Evolutionary conservation across 2,797 vertebrate species (phyloP), one percentile per base, ranked within the genome.

Genomic region (Phylloscopus collybita): DNA sequence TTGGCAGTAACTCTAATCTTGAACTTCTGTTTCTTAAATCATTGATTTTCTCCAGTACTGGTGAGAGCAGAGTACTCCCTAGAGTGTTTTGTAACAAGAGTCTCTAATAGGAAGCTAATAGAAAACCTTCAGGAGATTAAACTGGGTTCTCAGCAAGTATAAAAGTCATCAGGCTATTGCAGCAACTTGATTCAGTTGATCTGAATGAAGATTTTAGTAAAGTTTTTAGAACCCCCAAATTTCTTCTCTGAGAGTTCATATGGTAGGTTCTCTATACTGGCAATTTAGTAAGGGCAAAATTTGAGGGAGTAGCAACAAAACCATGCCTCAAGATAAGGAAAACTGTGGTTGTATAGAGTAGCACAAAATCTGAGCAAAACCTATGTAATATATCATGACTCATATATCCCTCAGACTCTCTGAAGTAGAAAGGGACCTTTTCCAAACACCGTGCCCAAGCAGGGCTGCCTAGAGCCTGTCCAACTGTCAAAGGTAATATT

Each of bases 91-190:
- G 18, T 60, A 88, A 72, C 65, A 93, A 80, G 56, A 80, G 11
- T 19, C n/a, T 51, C 51, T 79, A 84, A 92, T 38, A 92, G 51
- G 74, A 94, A 81, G 56, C 56, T 86, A 92, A 95, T 18, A 90
- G 78, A 70, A 86, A 95, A 84, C 44, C 47, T 88, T 66, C 73
- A 86, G 59, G 51, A 95, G 51, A 72, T 81, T 81, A 78, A 91
- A 40, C 21, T 15, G 38, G n/a, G 22, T 80, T 86, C 60, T 92
- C 74, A 66, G 56, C 40, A 90, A 90, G 44, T 70, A 38, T n/a
- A 79, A 88, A 75, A 82, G 30, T n/a, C 34, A 22, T 61, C 80
- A 34, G 66, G 27, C 19, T 72, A 30, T 11, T 29, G 40, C 64
- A 86, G 62, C 9, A 23, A 20, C 26, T 36, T 21, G 34, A 67